phyloP scores from a whole-genome alignment of 2,797 vertebrate species.

The Lemur catta region DNA sequence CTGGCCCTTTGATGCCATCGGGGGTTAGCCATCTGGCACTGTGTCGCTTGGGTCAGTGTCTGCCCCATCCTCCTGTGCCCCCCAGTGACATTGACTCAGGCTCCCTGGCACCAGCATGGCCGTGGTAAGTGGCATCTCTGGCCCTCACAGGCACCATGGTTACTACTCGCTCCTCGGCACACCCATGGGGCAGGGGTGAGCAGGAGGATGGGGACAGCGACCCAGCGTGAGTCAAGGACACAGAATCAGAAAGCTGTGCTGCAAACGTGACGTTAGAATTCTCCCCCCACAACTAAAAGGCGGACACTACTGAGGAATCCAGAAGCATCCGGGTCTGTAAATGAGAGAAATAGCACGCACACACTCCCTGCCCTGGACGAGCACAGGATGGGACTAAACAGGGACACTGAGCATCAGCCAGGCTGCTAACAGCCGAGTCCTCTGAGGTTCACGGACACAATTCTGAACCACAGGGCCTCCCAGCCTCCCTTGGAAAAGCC shows the following conservation, averaged over 20 bases:
- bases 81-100: not conserved
- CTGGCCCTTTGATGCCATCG: not conserved
- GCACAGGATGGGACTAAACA: not conserved
- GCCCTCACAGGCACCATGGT: not conserved
- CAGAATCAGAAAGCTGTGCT: not conserved
- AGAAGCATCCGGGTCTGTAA: too few relatives aligned
- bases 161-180: too few relatives aligned
- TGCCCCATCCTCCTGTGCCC: not conserved
- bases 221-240: not conserved
- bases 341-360: not conserved
- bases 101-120: not conserved
- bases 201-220: too few relatives aligned
- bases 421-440: not conserved
- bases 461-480: not conserved
- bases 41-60: not conserved
- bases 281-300: not conserved
- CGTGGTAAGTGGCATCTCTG: rapidly evolving
- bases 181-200: not conserved
- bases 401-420: too few relatives aligned
- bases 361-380: too few relatives aligned
- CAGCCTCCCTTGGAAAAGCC: not conserved
- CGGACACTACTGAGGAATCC: not conserved
- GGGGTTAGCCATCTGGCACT: not conserved
- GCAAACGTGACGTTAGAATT: too few relatives aligned
- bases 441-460: not conserved